Evolutionary conservation across 2,113 vertebrate species (phyloP).

Genomic region (Pithys albifrons): DNA sequence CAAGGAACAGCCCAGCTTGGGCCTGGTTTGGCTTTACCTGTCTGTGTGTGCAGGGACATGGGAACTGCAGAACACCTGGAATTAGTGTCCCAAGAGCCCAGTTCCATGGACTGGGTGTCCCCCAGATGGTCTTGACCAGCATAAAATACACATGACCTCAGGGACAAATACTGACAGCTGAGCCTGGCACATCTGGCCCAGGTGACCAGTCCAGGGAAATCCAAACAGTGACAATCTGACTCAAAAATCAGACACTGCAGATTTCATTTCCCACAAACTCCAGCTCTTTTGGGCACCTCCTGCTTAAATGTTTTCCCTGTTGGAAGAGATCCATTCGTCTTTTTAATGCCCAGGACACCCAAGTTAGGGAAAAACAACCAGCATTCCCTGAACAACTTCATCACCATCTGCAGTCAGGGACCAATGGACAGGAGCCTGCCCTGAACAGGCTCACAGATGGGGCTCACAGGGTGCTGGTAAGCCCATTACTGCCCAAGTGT

Average conservation of each 20-base stretch:
- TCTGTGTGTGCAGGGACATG: background rate
- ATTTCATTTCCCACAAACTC: slow-evolving; percentile 85
- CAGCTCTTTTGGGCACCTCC: slow-evolving; percentile 87
- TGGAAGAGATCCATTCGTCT: slow-evolving; percentile 78
- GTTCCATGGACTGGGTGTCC: slow-evolving; percentile 70
- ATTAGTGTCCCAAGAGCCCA: slow-evolving; percentile 71
- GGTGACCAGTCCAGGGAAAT: slow-evolving; percentile 70
- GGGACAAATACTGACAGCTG: background rate
- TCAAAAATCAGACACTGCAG: slow-evolving; percentile 78
- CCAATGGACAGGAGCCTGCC: background rate
- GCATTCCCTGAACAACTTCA: background rate
- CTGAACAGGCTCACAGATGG: background rate
- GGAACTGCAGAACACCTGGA: slow-evolving; percentile 56
- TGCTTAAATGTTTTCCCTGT: slow-evolving; percentile 92
- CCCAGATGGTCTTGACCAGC: background rate
- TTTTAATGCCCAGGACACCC: slow-evolving; percentile 8
- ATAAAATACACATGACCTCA: background rate
- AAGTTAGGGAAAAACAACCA: background rate
- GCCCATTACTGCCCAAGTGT: background rate
- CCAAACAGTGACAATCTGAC: slow-evolving; percentile 6
- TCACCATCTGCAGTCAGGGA: background rate
- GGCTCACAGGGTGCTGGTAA: background rate
- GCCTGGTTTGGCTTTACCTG: background rate
- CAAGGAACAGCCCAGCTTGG: background rate
- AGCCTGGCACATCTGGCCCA: background rate